phyloP scores from a whole-genome alignment of 2,797 vertebrate genomes.

The Pteropus rufus region DNA sequence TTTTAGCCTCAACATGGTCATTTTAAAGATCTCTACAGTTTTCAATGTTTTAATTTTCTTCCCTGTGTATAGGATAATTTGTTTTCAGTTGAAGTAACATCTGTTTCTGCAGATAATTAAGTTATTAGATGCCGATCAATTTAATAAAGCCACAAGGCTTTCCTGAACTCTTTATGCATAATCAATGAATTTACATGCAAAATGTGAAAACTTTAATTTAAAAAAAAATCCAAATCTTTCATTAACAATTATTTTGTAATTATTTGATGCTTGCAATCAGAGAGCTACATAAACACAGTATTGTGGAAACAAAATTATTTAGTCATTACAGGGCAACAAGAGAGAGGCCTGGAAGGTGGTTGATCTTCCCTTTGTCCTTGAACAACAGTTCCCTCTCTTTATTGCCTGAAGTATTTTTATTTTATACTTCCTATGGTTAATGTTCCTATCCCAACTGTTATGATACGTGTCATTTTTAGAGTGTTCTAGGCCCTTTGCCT shows the following conservation, averaged over 20 bases:
- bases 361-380: neutral
- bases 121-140: constrained; percentile 81
- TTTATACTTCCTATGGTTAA: neutral
- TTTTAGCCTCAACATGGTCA: neutral
- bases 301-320: constrained; percentile 1
- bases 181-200: constrained; percentile 81
- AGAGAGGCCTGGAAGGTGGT: neutral
- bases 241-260: constrained; percentile 35
- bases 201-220: constrained; percentile 69
- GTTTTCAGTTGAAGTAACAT: constrained; percentile 77
- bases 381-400: neutral
- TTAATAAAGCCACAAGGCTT: constrained; percentile 76
- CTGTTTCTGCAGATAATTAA: constrained; percentile 83
- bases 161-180: constrained; percentile 75
- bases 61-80: constrained; percentile 77
- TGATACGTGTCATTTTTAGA: neutral
- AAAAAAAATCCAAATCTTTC: constrained; percentile 3
- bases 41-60: constrained; percentile 70
- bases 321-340: neutral
- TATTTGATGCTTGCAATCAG: neutral
- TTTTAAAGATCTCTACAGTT: constrained; percentile 31
- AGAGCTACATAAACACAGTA: neutral
- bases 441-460: neutral
- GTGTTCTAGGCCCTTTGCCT: neutral
- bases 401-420: neutral